Conservation (phyloP, 2,888 invertebrate species). For the Arenicola marina region DNA sequence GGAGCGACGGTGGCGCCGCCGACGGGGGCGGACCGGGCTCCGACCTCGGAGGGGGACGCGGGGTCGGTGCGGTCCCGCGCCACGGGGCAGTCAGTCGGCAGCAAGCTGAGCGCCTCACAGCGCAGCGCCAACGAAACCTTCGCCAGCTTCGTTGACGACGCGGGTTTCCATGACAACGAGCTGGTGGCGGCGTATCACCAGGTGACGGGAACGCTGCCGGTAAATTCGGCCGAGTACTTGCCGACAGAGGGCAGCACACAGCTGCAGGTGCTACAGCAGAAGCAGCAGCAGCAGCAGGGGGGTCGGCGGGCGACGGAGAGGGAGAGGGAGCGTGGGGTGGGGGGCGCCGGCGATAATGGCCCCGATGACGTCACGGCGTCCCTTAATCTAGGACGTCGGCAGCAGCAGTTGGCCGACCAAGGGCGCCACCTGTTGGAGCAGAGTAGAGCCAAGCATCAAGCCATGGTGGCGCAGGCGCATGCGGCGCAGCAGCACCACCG, state of each 20-base stretch:
- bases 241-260: slow-evolving; percentile 46
- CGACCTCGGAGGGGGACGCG: too few species aligned
- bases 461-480: slow-evolving; percentile 58
- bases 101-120: too few species aligned
- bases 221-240: slow-evolving; percentile 23
- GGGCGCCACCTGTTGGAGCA: slow-evolving; percentile 46
- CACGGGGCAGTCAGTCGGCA: too few species aligned
- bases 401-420: slow-evolving; percentile 40
- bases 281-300: too few species aligned
- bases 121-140: slow-evolving; percentile 47
- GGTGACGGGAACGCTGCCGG: slow-evolving; percentile 46
- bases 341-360: too few species aligned
- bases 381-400: slow-evolving; percentile 34
- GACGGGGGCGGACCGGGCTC: too few species aligned
- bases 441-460: slow-evolving; percentile 59
- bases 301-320: too few species aligned
- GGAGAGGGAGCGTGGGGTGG: too few species aligned
- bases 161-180: slow-evolving; percentile 4
- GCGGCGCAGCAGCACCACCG: slow-evolving; percentile 41
- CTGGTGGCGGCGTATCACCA: slow-evolving; percentile 44
- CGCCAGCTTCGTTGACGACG: slow-evolving; percentile 48
- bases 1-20: too few species aligned
- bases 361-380: too few species aligned
- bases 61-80: too few species aligned
- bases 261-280: slow-evolving; percentile 43